Base-by-base conservation (phyloP, 2,797 vertebrate species). In the Sphaeramia orbicularis region DNA sequence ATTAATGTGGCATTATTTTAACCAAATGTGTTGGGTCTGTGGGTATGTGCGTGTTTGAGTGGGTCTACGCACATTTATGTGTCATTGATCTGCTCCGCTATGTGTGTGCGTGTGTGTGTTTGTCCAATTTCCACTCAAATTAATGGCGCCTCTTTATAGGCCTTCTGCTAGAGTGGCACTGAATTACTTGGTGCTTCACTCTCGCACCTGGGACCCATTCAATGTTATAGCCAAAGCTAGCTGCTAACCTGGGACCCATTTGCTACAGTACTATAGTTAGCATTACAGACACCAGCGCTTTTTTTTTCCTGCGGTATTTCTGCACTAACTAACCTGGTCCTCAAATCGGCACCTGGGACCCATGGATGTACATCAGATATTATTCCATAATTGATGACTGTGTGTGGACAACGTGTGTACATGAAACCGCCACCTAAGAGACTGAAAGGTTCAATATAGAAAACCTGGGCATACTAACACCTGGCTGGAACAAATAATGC, bases 101-200 rank as follows among this genome's bases (percentile, higher is more conserved):
- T 72, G 72, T 63, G 76, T 51, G 47, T 30, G 52, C 3, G 54
- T 70, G 54, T 70, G 71, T 81, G 78, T 89, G 87, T 88, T 88
- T 89, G 84, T 86, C 79, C 91, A 92, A 92, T 91, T 90, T 86
- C 81, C 86, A 90, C 85, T 79, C 84, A 91, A 92, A 93, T 91
- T 89, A 92, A 93, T 90, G 90, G 88, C 47, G 84, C 80, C 89
- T 91, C 88, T 93, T 93, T 92, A 92, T 90, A 87, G 91, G 91
- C 91, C 93, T 92, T 92, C 90, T 92, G 90, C 86, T 91, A 71
- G 89, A 91, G 89, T 87, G 79, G 78, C 85, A 90, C 90, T 92
- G 91, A 94, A 93, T 93, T 91, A 93, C 91, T 90, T 71, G 90
- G 91, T 91, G 84, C 89, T 90, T 90, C 87, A 87, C 64, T 70